phyloP scores from a whole-genome alignment of 2,888 invertebrate genomes.

The Abrostola tripartita region DNA sequence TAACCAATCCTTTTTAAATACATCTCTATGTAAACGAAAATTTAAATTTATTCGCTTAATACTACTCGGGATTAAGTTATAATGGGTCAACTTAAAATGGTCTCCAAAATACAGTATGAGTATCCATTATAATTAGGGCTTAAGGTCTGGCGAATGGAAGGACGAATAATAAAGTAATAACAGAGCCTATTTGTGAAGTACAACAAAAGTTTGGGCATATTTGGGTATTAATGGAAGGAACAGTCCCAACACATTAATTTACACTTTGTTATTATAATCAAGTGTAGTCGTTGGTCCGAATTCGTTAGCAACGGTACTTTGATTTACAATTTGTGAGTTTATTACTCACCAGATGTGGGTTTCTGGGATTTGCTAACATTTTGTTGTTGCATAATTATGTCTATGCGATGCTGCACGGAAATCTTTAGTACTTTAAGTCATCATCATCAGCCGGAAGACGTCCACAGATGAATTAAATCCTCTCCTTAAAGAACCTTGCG shows the following conservation, averaged over 20 bases:
- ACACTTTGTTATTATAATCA: slow-evolving; percentile 14
- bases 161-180: slow-evolving; percentile 1
- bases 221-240: neutral
- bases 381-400: no score
- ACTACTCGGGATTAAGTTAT: neutral
- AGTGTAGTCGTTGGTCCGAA: neutral
- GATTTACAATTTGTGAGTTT: neutral
- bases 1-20: slow-evolving; percentile 8
- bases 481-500: no score
- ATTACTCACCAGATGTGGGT: neutral
- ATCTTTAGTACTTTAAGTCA: no score
- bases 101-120: neutral
- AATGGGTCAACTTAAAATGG: slow-evolving; percentile 1
- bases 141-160: neutral
- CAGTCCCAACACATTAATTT: slow-evolving; percentile 5
- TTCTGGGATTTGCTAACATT: no score
- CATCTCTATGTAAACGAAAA: neutral
- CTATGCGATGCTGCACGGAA: no score
- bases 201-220: slow-evolving; percentile 4
- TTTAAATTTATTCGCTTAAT: slow-evolving; percentile 24
- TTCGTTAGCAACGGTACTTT: neutral
- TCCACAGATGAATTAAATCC: no score
- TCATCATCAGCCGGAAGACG: no score
- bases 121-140: neutral
- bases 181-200: slow-evolving; percentile 10